phyloP scores from a whole-genome alignment of 2,888 invertebrate species.

The Lithophane leautieri region DNA sequence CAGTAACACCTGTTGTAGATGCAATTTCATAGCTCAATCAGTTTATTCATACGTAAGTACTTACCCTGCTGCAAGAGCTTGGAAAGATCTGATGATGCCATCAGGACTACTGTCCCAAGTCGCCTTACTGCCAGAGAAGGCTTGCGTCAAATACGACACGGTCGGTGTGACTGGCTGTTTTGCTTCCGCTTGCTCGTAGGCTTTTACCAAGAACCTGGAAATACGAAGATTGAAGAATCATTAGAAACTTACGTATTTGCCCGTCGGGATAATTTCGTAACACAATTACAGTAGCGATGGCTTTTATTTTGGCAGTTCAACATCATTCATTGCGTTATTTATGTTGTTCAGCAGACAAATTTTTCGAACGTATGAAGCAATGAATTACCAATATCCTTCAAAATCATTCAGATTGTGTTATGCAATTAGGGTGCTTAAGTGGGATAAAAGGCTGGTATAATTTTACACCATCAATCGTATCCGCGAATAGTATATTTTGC shows the following conservation, averaged over 20 bases:
- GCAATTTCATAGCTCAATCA: neutral
- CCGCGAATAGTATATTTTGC: no score
- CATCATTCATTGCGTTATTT: no score
- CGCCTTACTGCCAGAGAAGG: constrained; percentile 59
- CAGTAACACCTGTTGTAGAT: no score
- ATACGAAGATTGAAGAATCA: neutral
- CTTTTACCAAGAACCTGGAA: constrained; percentile 93
- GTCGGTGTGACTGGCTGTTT: constrained; percentile 92
- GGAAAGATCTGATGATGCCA: constrained; percentile 90
- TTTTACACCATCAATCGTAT: neutral
- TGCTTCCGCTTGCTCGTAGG: constrained; percentile 92
- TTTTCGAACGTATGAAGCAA: no score
- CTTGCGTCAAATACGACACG: constrained; percentile 91
- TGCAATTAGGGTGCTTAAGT: neutral
- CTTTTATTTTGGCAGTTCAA: no score
- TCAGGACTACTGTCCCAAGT: constrained; percentile 83
- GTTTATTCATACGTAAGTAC: neutral
- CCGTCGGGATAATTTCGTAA: neutral
- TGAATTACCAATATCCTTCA: no score
- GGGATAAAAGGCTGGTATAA: neutral
- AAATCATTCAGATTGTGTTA: no score
- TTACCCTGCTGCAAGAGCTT: constrained; percentile 92
- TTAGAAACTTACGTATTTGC: neutral
- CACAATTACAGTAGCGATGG: no score
- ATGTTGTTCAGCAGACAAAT: no score